Evolutionary conservation across 2,113 vertebrate genomes (phyloP).

Genomic region (Bolborhynchus lineola): DNA sequence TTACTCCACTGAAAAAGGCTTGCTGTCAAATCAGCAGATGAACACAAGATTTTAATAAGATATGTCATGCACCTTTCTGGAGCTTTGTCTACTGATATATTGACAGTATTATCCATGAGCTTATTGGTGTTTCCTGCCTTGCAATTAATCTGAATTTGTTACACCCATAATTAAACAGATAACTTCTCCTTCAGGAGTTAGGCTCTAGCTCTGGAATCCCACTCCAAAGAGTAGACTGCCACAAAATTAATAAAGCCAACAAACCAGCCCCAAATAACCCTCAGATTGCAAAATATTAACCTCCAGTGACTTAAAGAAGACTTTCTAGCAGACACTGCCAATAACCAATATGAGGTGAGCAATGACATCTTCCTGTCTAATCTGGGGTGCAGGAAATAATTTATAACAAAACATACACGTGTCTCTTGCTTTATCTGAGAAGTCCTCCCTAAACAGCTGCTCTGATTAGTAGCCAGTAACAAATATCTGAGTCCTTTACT

Average conservation of each 20-base stretch:
- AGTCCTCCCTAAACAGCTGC: not conserved
- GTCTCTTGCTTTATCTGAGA: not conserved
- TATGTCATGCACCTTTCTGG: not conserved
- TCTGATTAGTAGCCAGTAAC: not conserved
- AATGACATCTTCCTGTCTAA: not conserved
- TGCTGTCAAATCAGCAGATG: conserved; percentile 38
- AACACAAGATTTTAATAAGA: not conserved
- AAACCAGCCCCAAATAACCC: fast-evolving
- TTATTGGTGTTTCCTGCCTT: not conserved
- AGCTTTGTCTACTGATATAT: not conserved
- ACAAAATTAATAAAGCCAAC: not conserved
- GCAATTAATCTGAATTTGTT: not conserved
- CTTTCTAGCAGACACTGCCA: not conserved
- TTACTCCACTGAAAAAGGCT: conserved; percentile 47
- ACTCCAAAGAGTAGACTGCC: not conserved
- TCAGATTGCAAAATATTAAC: not conserved
- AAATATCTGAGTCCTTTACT: not conserved
- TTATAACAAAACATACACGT: not conserved
- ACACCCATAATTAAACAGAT: not conserved
- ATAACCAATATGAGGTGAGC: not conserved
- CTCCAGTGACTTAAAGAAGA: not conserved
- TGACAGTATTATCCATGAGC: not conserved
- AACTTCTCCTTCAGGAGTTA: not conserved
- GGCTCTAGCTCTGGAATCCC: not conserved
- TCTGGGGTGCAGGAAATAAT: not conserved